Evolutionary conservation across 2,797 vertebrate species (phyloP), one percentile per base, ranked within the genome.

Genomic region (Betta splendens): DNA sequence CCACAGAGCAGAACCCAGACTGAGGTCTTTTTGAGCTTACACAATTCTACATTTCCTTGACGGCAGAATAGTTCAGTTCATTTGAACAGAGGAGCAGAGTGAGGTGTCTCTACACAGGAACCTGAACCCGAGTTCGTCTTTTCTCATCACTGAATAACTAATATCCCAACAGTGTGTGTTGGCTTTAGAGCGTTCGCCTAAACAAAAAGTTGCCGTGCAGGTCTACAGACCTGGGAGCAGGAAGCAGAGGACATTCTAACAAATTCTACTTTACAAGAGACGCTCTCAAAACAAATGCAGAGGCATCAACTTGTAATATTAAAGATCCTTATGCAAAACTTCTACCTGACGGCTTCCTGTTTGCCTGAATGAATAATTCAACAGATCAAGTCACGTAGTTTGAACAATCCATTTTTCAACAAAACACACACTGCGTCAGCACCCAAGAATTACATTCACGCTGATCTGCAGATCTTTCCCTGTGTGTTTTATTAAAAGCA

Each of bases 351-450:
- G 64, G 52, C 45, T 64, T 57, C 62, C 1, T 1, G 31, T 13
- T 28, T 49, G 58, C 40, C 36, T 63, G 44, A 29, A 75, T 81
- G 71, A 80, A 83, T 85, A 53, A 80, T 84, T 81, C 69, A 86
- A 11, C 54, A 46, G 62, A 64, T 75, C 56, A 64, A 53, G 48
- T 48, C 8, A n/a, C 76, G 39, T 33, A 61, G 56, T 70, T 56
- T 61, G 72, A 83, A 75, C 72, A 76, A 83, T 81, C 69, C 57
- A 62, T 63, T 69, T n/a, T 40, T 45, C 21, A 43, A 49, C 57
- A 39, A 56, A 63, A 64, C 67, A 49, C 39, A 57, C 10, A 36
- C 26, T 7, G 38, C 69, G 49, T 55, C 61, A 40, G 58, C 49
- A 23, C 39, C 54, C 0, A 6, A 52, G 70, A 0, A 28, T 62